These are phyloP conservation scores for Polia nebulosa DNA, from an alignment of 2,888 invertebrate genomes.

Conservation along the genomic window DNA sequence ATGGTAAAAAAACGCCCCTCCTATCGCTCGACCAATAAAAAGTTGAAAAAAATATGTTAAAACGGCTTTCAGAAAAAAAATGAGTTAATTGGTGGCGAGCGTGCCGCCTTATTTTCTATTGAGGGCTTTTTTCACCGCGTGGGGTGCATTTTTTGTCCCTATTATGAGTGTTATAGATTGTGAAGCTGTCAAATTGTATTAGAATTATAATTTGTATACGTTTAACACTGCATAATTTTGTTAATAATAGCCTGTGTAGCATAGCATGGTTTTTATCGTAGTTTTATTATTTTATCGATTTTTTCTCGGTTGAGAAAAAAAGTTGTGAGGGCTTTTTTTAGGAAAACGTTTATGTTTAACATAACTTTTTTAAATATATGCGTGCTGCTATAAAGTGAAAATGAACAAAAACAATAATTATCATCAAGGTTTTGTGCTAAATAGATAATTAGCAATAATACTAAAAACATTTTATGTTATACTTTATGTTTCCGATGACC, in stretches of 20 bases:
- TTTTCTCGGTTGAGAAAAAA: neutral
- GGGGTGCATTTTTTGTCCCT: constrained; percentile 87
- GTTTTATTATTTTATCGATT: constrained; percentile 10
- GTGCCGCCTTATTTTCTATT: constrained; percentile 84
- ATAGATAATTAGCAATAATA: too few species aligned
- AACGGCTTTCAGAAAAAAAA: constrained; percentile 81
- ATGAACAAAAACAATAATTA: neutral
- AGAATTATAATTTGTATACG: constrained; percentile 80
- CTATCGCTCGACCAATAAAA: constrained; percentile 83
- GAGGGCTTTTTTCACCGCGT: constrained; percentile 69
- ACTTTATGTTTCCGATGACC: constrained; percentile 48
- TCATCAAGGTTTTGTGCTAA: constrained; percentile 3
- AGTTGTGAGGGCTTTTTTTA: neutral
- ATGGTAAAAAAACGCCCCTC: constrained; percentile 85
- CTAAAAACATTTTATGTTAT: constrained; percentile 6
- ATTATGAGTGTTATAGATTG: constrained; percentile 72
- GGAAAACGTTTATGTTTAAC: accelerated
- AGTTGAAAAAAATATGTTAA: constrained; percentile 78
- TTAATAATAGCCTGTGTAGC: constrained; percentile 47
- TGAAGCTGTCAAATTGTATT: constrained; percentile 80
- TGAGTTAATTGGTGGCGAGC: constrained; percentile 86
- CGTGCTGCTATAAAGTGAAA: too few species aligned
- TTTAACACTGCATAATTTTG: constrained; percentile 77
- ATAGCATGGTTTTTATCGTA: neutral
- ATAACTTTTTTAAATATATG: neutral